These are phyloP conservation scores for Sarcoramphus papa DNA, from an alignment of 2,797 vertebrate genomes.

Conservation along the genomic window DNA sequence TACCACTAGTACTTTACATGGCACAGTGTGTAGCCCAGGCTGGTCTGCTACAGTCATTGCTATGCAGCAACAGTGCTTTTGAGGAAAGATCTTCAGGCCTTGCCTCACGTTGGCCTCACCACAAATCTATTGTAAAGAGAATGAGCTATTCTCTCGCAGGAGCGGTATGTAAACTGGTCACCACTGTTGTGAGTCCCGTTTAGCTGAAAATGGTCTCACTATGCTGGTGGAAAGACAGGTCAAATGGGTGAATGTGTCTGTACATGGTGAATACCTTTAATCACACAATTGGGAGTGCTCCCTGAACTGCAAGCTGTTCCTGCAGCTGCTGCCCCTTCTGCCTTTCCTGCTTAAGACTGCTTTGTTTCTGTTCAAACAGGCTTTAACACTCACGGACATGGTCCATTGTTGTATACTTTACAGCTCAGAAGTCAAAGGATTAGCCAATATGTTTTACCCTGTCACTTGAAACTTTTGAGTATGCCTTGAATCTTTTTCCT, in stretches of 20 bases:
- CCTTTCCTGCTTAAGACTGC: background rate
- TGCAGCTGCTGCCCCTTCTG: background rate
- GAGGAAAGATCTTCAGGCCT: background rate
- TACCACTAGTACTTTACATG: background rate
- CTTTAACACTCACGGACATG: background rate
- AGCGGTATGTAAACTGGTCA: background rate
- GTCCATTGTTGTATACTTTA: background rate
- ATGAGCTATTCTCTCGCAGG: background rate
- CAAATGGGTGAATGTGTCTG: background rate
- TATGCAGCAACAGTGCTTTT: background rate
- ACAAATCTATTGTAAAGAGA: background rate
- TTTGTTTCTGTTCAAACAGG: background rate
- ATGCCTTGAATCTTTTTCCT: background rate
- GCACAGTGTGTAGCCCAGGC: background rate
- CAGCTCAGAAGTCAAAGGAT: background rate
- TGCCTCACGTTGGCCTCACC: fast-evolving
- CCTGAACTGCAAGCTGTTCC: background rate
- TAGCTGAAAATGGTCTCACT: background rate
- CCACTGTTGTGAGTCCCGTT: background rate
- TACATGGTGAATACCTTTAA: background rate
- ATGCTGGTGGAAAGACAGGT: background rate
- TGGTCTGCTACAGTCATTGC: background rate
- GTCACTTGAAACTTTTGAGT: background rate
- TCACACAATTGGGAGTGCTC: background rate
- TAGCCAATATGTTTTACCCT: background rate